A percentile compares a stretch with the other conserved stretches of the same genome.
These are phyloP conservation scores for Muscidifurax raptorellus DNA, from an alignment of 1,140 invertebrate genomes.

Conservation along the genomic window DNA sequence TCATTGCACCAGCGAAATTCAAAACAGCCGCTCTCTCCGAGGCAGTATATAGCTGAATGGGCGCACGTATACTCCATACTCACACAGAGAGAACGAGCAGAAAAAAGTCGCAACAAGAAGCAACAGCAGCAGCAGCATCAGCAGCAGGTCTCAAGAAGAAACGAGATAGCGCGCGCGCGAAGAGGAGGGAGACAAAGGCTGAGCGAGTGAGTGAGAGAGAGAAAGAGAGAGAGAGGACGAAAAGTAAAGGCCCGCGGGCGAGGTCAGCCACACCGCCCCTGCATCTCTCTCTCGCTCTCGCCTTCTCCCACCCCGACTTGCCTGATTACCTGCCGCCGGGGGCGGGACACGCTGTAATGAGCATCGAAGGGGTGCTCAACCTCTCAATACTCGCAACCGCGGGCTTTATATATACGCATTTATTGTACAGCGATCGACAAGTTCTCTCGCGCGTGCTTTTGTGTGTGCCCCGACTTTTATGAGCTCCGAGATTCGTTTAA, in stretches of 20 bases:
- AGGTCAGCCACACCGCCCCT: conserved; percentile 74
- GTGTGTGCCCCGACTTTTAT: conserved; percentile 23
- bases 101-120: conserved; percentile 14
- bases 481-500: conserved; percentile 30
- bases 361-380: conserved; percentile 73
- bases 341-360: conserved; percentile 73
- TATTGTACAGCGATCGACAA: conserved; percentile 27
- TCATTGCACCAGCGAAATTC: conserved; percentile 44
- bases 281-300: conserved; percentile 55
- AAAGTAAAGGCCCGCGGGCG: conserved; percentile 71
- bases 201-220: neutral
- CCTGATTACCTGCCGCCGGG: conserved; percentile 73
- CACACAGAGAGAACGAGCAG: neutral
- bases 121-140: neutral
- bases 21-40: conserved; percentile 44
- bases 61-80: neutral
- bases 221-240: conserved; percentile 39
- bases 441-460: neutral
- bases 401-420: conserved; percentile 13
- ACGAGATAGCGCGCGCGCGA: neutral
- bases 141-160: neutral
- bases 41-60: conserved; percentile 44
- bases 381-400: conserved; percentile 45
- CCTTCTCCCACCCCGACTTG: conserved; percentile 57
- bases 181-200: conserved; percentile 39